Evolutionary conservation across 2,797 vertebrate genomes (phyloP), one percentile per base, ranked within the genome.

Genomic region (Tapera naevia): DNA sequence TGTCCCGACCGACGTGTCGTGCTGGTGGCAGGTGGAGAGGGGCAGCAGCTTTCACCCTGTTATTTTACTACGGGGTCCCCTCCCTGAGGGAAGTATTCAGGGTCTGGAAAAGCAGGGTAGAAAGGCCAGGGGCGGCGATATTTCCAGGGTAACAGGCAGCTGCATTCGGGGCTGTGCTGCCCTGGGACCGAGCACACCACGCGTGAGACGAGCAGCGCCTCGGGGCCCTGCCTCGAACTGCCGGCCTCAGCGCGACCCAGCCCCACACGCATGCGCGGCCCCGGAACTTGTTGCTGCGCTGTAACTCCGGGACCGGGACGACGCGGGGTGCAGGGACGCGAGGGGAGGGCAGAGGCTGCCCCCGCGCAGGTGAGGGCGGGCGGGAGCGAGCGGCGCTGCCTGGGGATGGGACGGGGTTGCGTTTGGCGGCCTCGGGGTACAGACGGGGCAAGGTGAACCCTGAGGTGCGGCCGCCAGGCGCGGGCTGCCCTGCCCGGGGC

Each of bases 91-190:
- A 39, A 39, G 24, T 13, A 6, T 51, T 51, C 25, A 28, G 27
- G 28, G 27, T 10, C 7, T n/a, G 82, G 17, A 17, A n/a, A 9
- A 37, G 23, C 4, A 18, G 8, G 9, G 6, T 2, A 7, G 7
- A 14, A 18, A 48, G 19, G 39, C 11, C 5, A 24, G 4, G 9
- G 10, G 3, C 9, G 17, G 5, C 48, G 2, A 4, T 2, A 3
- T 3, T 32, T 17, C 56, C 17, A 7, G 11, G 0, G 21, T 1
- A 10, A 9, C 7, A 3, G 17, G 8, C 39, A 9, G 5, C 25
- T 10, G 21, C 43, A 48, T 5, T 0, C 0, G 9, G 5, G 2
- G 8, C 21, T 16, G 14, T 0, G n/a, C 23, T 1, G 3, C 17
- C 5, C 13, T 2, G 1, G 0, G 4, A 16, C 3, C 7, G 4